Evolutionary conservation across 2,888 invertebrate genomes (phyloP).

Genomic region (Capitulum mitella): DNA sequence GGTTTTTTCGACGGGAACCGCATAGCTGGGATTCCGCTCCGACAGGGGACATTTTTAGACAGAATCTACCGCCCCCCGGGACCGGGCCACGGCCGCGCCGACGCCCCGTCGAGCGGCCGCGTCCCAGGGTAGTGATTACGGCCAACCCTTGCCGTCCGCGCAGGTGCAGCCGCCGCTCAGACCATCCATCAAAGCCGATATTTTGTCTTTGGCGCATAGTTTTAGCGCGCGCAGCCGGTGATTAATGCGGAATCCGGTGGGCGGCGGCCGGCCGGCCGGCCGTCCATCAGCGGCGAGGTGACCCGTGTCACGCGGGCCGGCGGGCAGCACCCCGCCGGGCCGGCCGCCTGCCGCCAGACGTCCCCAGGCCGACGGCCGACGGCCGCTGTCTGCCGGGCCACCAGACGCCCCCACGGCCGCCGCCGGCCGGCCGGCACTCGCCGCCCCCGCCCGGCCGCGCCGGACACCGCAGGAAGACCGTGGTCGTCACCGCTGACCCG

Average conservation of each 20-base stretch:
- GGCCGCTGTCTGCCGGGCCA: too few species aligned
- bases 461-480: too few species aligned
- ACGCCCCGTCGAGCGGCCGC: not conserved
- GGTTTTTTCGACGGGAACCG: not conserved
- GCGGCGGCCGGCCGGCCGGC: not conserved
- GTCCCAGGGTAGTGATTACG: not conserved
- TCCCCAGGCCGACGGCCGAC: too few species aligned
- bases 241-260: constrained; percentile 10
- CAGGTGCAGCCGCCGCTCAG: not conserved
- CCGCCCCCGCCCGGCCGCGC: too few species aligned
- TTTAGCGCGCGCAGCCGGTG: constrained; percentile 14
- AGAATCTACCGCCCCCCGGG: not conserved
- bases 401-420: too few species aligned
- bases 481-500: too few species aligned
- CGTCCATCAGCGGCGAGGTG: constrained; percentile 3
- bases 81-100: not conserved
- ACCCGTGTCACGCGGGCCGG: not conserved
- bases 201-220: constrained; percentile 23
- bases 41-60: constrained; percentile 23
- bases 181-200: constrained; percentile 15
- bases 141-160: constrained; percentile 9
- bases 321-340: too few species aligned
- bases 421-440: too few species aligned
- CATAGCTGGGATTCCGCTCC: not conserved
- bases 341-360: too few species aligned